Evolutionary conservation across 2,113 vertebrate genomes (phyloP), one percentile per base, ranked within the genome.

Genomic region (Sebastes schlegelii): DNA sequence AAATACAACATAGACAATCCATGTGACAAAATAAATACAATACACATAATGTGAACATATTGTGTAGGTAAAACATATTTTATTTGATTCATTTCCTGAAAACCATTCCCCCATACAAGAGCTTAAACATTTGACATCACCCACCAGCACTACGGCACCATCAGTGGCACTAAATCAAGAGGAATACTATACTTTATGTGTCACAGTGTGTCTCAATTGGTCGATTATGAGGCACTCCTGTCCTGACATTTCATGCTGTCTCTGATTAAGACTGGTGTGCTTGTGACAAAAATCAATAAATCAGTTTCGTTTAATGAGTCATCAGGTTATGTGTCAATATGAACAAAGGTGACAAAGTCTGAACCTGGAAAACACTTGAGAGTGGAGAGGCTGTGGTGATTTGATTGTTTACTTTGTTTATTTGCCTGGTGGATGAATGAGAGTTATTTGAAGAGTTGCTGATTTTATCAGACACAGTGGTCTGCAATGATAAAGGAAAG

Each of bases 221-320:
- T 71, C 7, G 0, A 51, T 74, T 14, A 19, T 1, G 6, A 58
- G 19, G 17, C 23, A n/a, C 40, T 6, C 12, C 58, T 79, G 21
- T 6, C 12, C 58, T 79, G 21, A 60, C 66, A 69, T 19, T 17
- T 63, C 70, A 79, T 8, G 9, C 5, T 61, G 16, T 66, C 63
- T 82, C 54, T 81, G 73, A 54, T 66, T 26, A 51, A 66, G 49
- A 54, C 26, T 82, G 78, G 19, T 79, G 67, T 79, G 26, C 23
- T 60, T 34, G 23, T 42, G 43, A 45, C 52, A 83, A 45, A 74
- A 64, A 79, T 77, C 74, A 75, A 74, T 88, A 60, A 45, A 82
- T 86, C 4, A 3, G 12, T 61, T 81, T 69, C 0, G 13, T 62
- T 71, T 13, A 26, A 58, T 84, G 48, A 88, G 63, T 82, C 69